A percentile compares a stretch with the other conserved stretches of the same genome.
Conservation (phyloP, 2,888 invertebrate genomes). For the Melolontha melolontha region DNA sequence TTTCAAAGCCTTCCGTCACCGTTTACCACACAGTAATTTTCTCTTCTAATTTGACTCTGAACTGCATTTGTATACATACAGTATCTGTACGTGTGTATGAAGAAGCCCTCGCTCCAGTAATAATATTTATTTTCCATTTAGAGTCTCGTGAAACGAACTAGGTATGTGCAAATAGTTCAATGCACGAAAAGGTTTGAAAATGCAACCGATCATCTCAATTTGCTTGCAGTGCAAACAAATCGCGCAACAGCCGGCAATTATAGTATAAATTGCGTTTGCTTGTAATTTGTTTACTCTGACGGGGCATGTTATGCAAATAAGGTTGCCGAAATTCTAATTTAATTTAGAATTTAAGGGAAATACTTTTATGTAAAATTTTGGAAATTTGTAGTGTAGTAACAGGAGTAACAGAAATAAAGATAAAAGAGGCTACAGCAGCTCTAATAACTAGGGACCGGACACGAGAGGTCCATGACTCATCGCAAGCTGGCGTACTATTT, state of each 20-base stretch:
- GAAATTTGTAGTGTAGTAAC: no score
- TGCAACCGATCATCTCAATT: constrained; percentile 11
- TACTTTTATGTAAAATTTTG: no score
- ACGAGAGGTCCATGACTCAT: no score
- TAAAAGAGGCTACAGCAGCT: no score
- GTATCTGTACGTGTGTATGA: no score
- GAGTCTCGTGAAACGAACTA: no score
- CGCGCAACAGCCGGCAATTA: no score
- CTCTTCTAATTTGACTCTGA: no score
- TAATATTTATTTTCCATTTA: constrained; percentile 35
- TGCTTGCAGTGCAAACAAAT: not conserved
- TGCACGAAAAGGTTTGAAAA: constrained; percentile 18
- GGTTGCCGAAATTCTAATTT: not conserved
- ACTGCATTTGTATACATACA: not conserved
- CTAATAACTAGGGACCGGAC: no score
- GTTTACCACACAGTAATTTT: not conserved
- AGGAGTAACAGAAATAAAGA: no score
- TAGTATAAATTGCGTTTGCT: not conserved
- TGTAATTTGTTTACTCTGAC: constrained; percentile 4
- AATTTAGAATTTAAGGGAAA: no score
- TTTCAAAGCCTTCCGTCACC: not conserved
- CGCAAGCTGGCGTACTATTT: no score
- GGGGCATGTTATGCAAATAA: not conserved
- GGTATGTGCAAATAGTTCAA: constrained; percentile 19
- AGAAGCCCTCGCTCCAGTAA: not conserved